phyloP scores from a whole-genome alignment of 2,113 vertebrate genomes.

The Xyrauchen texanus region DNA sequence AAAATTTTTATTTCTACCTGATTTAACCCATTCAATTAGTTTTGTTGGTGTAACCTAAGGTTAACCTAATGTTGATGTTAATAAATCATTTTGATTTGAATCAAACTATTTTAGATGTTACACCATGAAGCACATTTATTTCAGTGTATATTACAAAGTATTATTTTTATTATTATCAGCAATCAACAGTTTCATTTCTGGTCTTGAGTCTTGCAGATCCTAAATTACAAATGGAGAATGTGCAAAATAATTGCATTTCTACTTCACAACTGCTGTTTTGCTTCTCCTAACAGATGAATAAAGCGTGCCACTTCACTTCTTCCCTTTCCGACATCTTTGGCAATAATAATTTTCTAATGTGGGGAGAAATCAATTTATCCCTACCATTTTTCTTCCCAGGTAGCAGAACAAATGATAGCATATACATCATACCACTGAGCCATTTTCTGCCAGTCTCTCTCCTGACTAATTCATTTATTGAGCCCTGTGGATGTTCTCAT shows the following conservation, averaged over 20 bases:
- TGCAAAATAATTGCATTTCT: conserved; percentile 49
- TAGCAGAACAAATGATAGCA: conserved; percentile 36
- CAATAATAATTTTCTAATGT: conserved; percentile 56
- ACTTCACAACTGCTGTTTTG: conserved; percentile 41
- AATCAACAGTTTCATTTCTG: conserved; percentile 14
- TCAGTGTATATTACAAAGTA: too few species aligned
- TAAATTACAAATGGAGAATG: conserved; percentile 40
- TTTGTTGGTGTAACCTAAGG: too few species aligned
- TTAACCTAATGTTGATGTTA: too few species aligned
- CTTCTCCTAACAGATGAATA: conserved; percentile 49
- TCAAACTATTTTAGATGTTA: too few species aligned
- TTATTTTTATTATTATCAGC: too few species aligned
- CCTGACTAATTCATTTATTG: conserved; percentile 47
- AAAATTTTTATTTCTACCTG: too few species aligned
- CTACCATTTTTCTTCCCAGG: conserved; percentile 32
- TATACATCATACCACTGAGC: conserved; percentile 44
- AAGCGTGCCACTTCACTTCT: conserved; percentile 41
- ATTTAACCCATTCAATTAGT: too few species aligned
- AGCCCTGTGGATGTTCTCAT: conserved; percentile 45
- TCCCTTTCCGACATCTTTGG: conserved; percentile 32
- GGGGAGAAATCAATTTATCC: conserved; percentile 48
- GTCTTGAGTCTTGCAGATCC: conserved; percentile 4
- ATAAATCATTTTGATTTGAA: too few species aligned
- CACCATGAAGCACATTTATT: too few species aligned
- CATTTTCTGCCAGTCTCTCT: conserved; percentile 38